Conservation (phyloP, 2,797 vertebrate genomes). For the Kryptopterus vitreolus region DNA sequence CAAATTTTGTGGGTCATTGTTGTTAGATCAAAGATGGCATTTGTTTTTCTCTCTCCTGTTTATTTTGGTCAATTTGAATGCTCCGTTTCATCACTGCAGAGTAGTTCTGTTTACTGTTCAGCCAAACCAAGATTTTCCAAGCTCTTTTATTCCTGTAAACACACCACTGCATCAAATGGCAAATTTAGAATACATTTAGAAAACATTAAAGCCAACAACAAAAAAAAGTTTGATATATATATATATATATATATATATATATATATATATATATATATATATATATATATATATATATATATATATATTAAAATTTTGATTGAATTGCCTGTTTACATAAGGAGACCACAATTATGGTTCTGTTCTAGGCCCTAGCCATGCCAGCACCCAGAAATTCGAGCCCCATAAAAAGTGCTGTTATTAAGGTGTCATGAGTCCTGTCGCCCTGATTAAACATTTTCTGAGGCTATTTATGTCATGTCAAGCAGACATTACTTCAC, state of each 20-base stretch:
- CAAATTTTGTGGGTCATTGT: conserved; percentile 38
- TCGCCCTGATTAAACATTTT: conserved; percentile 55
- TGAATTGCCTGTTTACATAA: conserved; percentile 57
- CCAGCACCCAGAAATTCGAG: conserved; percentile 51
- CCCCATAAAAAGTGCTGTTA: conserved; percentile 53
- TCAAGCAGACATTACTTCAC: conserved; percentile 55
- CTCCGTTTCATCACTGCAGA: conserved; percentile 55
- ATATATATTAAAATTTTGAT: conserved; percentile 40
- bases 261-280: no score
- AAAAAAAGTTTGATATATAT: conserved; percentile 41
- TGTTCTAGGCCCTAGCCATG: conserved; percentile 44
- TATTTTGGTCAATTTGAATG: conserved; percentile 52
- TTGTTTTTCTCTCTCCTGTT: conserved; percentile 50
- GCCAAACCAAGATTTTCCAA: conserved; percentile 51
- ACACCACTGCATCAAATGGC: conserved; percentile 51
- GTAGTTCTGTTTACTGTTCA: conserved; percentile 53
- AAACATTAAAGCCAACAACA: conserved; percentile 55
- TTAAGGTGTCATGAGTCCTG: conserved; percentile 59
- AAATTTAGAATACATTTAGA: conserved; percentile 44
- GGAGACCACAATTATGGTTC: conserved; percentile 56
- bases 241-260: no score
- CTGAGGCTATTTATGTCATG: conserved; percentile 55
- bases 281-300: no score
- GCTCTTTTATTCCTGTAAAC: conserved; percentile 56
- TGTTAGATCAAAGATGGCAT: conserved; percentile 50